These are phyloP conservation scores for Unio delphinus DNA, from an alignment of 2,888 invertebrate genomes.

Conservation along the genomic window DNA sequence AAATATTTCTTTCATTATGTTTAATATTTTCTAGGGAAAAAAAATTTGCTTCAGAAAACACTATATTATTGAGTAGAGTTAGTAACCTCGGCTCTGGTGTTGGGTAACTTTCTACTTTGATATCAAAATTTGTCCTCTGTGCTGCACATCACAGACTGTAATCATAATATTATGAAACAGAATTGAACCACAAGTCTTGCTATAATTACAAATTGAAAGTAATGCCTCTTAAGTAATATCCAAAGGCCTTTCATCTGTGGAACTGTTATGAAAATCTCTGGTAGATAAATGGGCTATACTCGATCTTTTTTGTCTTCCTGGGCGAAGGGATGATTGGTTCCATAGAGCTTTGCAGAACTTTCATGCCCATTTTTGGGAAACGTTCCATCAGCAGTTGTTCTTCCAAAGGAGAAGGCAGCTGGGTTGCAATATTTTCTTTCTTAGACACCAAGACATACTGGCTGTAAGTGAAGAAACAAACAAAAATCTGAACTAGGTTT, in stretches of 20 bases:
- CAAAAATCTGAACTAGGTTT: background rate
- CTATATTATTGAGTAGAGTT: no score
- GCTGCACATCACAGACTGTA: no score
- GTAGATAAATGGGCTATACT: slow-evolving; percentile 33
- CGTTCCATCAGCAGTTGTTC: slow-evolving; percentile 58
- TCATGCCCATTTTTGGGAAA: slow-evolving; percentile 54
- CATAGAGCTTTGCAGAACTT: slow-evolving; percentile 36
- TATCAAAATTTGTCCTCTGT: no score
- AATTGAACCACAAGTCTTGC: no score
- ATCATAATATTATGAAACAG: no score
- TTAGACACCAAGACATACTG: slow-evolving; percentile 59
- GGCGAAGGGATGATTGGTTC: slow-evolving; percentile 20
- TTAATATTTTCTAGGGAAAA: no score
- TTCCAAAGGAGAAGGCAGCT: slow-evolving; percentile 57
- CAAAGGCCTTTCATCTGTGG: background rate
- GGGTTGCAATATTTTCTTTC: slow-evolving; percentile 32
- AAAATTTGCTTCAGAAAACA: no score
- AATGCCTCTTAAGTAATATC: background rate
- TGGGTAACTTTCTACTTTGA: no score
- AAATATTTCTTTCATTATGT: no score
- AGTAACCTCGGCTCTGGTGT: no score
- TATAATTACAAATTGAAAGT: no score
- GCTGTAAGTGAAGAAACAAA: slow-evolving; percentile 39
- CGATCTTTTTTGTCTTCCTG: slow-evolving; percentile 30
- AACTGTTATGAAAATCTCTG: slow-evolving; percentile 18